These are phyloP conservation scores for Macrotus californicus DNA, from an alignment of 2,113 vertebrate genomes.

Conservation along the genomic window DNA sequence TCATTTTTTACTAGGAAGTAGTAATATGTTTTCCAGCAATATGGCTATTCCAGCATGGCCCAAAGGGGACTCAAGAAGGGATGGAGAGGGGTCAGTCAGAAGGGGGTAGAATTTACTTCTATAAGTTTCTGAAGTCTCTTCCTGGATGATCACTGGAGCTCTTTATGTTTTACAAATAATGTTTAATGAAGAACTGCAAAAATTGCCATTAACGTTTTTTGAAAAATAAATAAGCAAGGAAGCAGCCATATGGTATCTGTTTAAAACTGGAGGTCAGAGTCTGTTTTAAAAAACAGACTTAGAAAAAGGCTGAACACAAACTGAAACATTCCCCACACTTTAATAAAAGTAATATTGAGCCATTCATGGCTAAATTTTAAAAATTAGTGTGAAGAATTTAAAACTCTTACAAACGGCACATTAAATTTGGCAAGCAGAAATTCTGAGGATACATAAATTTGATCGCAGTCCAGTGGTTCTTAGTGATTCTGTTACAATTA, in stretches of 20 bases:
- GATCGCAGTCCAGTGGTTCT: neutral
- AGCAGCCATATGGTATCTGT: slow-evolving; percentile 41
- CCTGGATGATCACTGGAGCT: slow-evolving; percentile 41
- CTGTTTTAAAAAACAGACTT: slow-evolving; percentile 5
- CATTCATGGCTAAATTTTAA: neutral
- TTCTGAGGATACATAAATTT: neutral
- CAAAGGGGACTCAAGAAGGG: neutral
- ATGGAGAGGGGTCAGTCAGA: neutral
- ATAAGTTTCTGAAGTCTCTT: neutral
- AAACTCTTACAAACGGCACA: neutral
- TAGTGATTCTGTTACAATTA: neutral
- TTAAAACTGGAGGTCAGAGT: slow-evolving; percentile 58
- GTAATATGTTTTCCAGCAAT: neutral
- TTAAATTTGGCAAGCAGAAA: neutral
- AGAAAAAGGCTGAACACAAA: neutral
- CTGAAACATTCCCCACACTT: neutral
- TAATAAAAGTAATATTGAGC: slow-evolving; percentile 4
- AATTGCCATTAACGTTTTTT: slow-evolving; percentile 62
- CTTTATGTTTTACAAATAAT: slow-evolving; percentile 59
- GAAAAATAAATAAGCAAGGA: slow-evolving; percentile 50
- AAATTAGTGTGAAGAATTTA: neutral
- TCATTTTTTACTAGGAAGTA: slow-evolving; percentile 7
- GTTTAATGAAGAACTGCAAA: slow-evolving; percentile 63
- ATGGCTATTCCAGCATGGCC: neutral
- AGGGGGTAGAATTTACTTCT: neutral